Conservation (phyloP, 1,140 invertebrate species). For the Olivierus martensii region DNA sequence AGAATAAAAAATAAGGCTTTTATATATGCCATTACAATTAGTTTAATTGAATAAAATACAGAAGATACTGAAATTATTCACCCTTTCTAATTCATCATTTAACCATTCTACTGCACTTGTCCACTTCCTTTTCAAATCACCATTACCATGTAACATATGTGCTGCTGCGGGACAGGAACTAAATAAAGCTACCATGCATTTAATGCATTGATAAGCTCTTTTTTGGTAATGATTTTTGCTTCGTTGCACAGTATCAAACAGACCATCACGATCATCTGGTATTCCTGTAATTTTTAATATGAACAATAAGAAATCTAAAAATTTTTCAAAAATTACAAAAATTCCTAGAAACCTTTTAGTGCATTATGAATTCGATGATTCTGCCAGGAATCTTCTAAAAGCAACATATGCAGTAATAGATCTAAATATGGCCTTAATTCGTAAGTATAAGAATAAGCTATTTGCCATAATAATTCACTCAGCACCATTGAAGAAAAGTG, state of each 20-base stretch:
- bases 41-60: too few species aligned
- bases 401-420: slow-evolving; percentile 65
- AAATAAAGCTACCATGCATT: slow-evolving; percentile 83
- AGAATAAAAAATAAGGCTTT: too few species aligned
- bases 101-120: slow-evolving; percentile 79
- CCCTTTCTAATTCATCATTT: slow-evolving; percentile 76
- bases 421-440: slow-evolving; percentile 86
- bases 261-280: slow-evolving; percentile 77
- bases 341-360: slow-evolving; percentile 49
- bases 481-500: slow-evolving; percentile 76
- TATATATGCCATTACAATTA: too few species aligned
- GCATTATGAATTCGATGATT: slow-evolving; percentile 82
- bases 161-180: slow-evolving; percentile 57
- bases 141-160: slow-evolving; percentile 57
- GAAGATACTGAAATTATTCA: neutral
- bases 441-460: slow-evolving; percentile 88
- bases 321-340: neutral
- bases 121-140: slow-evolving; percentile 73
- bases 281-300: slow-evolving; percentile 40
- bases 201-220: slow-evolving; percentile 91
- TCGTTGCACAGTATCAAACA: slow-evolving; percentile 82
- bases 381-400: slow-evolving; percentile 93
- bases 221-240: slow-evolving; percentile 93
- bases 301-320: neutral
- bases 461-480: slow-evolving; percentile 71